Evolutionary conservation across 2,113 vertebrate species (phyloP).

Genomic region (Gobius niger): DNA sequence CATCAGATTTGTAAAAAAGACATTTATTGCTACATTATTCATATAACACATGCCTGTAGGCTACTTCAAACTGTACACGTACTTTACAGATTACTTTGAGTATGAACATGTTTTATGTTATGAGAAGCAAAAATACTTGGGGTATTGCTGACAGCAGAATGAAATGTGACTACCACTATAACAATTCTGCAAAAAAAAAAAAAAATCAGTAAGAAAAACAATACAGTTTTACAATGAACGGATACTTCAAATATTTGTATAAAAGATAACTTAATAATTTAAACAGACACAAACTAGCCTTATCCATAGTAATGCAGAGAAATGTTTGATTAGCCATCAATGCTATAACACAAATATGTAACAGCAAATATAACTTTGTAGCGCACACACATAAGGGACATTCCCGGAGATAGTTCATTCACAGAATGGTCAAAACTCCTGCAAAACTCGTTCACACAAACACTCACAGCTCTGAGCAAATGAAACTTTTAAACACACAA

Average conservation of each 20-base stretch:
- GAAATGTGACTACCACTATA: conserved; percentile 47
- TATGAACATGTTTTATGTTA: conserved; percentile 31
- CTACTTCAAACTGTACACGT: conserved; percentile 72
- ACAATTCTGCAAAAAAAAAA: conserved; percentile 43
- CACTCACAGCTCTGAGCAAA: conserved; percentile 37
- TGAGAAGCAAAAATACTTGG: conserved; percentile 51
- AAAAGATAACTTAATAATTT: conserved; percentile 74
- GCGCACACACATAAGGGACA: conserved; percentile 40
- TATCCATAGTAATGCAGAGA: conserved; percentile 51
- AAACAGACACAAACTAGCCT: conserved; percentile 28
- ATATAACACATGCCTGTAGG: conserved; percentile 61
- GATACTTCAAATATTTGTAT: conserved; percentile 62
- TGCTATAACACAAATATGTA: conserved; percentile 54
- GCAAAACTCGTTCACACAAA: conserved; percentile 27
- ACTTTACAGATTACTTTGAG: conserved; percentile 52
- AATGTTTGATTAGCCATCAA: conserved; percentile 28
- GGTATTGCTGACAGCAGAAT: conserved; percentile 49
- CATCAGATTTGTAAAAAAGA: conserved; percentile 55
- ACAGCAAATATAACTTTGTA: conserved; percentile 33
- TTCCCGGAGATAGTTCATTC: conserved; percentile 72
- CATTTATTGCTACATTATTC: conserved; percentile 72
- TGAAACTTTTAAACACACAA: conserved; percentile 43
- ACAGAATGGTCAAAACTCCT: conserved; percentile 70
- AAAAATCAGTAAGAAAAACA: conserved; percentile 46
- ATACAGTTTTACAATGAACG: conserved; percentile 18